Evolutionary conservation across 1,140 invertebrate genomes (phyloP), one percentile per base, ranked within the genome.

Genomic region (Rhagoletis zephyria): DNA sequence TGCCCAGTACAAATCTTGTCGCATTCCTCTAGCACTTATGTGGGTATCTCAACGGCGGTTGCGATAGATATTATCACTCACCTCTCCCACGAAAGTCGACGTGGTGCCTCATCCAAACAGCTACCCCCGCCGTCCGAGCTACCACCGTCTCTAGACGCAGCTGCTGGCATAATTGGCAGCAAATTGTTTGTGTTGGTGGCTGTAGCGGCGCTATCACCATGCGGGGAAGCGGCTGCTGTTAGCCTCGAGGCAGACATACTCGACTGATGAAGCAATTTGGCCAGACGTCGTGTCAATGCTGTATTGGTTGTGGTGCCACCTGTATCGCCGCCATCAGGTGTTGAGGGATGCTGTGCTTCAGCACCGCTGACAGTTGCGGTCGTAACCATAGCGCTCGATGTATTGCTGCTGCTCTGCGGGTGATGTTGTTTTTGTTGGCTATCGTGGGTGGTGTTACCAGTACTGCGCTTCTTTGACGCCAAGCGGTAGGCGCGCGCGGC

Each of bases 1-100:
- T 30, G 1, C 30, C 30, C 30, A 30, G 30, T 30, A 1, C 30
- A 30, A 30, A 30, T 30, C 30, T 30, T 30, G 30, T 30, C 30
- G 30, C 30, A 30, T 30, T 30, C 30, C 30, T 30, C 30, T 30
- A 30, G 30, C 30, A 30, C 30, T 30, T 30, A 30, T 30, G 30
- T 30, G 30, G 30, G 30, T 30, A 30, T 30, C 30, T 30, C 30
- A 30, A 30, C 30, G 30, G 30, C 30, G 30, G 0, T 30, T 30
- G 30, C 30, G 30, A 30, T 30, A 30, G 1, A 30, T 30, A 14
- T 65, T 85, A 60, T 3, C 89, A 91, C 91, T 90, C 93, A 96
- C 96, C 95, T 95, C 92, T 97, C 96, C 96, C 96, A 97, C 90
- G 96, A 96, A 85, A 97, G 94, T 88, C 96, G 94, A 88, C 96